These are phyloP conservation scores for Shinisaurus crocodilurus DNA, from an alignment of 2,113 vertebrate species.

Conservation along the genomic window DNA sequence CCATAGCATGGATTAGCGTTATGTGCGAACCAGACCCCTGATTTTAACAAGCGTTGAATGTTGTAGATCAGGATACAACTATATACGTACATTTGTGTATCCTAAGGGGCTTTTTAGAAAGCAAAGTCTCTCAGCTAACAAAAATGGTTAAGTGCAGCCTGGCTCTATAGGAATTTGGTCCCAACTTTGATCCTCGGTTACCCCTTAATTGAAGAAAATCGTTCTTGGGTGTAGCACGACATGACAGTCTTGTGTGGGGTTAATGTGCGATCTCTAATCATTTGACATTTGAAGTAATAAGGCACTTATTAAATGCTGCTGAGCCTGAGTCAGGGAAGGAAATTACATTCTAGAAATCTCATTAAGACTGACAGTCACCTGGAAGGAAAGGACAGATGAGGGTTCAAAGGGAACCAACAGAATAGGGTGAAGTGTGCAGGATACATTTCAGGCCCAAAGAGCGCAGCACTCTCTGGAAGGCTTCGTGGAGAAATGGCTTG, in stretches of 20 bases:
- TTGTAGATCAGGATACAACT: neutral
- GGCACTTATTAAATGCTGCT: constrained; percentile 23
- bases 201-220: constrained; percentile 1
- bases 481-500: neutral
- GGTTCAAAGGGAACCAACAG: neutral
- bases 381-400: neutral
- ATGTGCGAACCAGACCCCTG: neutral
- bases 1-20: neutral
- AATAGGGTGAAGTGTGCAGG: neutral
- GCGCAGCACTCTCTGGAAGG: neutral
- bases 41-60: neutral
- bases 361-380: constrained; percentile 11
- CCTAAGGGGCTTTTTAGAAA: neutral
- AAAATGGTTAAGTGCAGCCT: neutral
- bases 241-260: neutral
- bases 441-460: neutral
- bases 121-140: neutral
- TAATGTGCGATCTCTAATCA: constrained; percentile 4
- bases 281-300: constrained; percentile 24
- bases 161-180: neutral
- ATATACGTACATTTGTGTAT: neutral
- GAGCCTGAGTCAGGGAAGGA: neutral
- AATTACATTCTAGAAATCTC: constrained; percentile 25
- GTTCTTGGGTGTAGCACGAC: neutral
- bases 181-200: neutral